These are phyloP conservation scores for Aurelia coerulea DNA, from an alignment of 30 jellyfish, hydroid and myxozoan genomes.

Conservation along the genomic window DNA sequence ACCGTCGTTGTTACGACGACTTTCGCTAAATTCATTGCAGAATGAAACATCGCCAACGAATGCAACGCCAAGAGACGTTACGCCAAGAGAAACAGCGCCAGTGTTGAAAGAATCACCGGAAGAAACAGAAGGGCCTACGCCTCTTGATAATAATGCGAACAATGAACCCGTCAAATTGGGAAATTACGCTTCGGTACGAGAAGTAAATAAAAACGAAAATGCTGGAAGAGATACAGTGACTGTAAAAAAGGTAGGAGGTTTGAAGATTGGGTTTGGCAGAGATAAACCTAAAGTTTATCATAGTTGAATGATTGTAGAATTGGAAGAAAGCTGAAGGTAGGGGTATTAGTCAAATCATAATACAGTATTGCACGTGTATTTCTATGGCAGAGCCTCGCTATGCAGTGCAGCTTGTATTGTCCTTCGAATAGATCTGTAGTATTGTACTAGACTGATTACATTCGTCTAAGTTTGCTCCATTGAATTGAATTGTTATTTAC, in stretches of 20 bases:
- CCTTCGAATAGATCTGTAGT: too few species aligned
- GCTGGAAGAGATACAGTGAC: constrained; percentile 41
- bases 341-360: too few species aligned
- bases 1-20: constrained; percentile 50
- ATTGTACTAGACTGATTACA: too few species aligned
- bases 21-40: constrained; percentile 18
- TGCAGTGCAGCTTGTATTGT: too few species aligned
- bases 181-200: constrained; percentile 36
- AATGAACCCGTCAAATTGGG: constrained; percentile 14
- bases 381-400: too few species aligned
- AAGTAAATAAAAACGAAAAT: constrained; percentile 20
- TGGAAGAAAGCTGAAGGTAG: too few species aligned
- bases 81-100: not conserved
- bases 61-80: not conserved
- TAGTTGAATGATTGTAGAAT: not conserved
- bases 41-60: constrained; percentile 2
- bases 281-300: constrained; percentile 41
- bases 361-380: too few species aligned
- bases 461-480: too few species aligned
- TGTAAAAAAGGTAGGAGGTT: constrained; percentile 51
- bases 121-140: too few species aligned
- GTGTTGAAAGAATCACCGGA: too few species aligned
- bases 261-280: constrained; percentile 47
- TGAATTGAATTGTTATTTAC: too few species aligned
- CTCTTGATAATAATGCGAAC: not conserved